Evolutionary conservation across 2,888 invertebrate genomes (phyloP), one percentile per base, ranked within the genome.

Genomic region (Hartigia nigra): DNA sequence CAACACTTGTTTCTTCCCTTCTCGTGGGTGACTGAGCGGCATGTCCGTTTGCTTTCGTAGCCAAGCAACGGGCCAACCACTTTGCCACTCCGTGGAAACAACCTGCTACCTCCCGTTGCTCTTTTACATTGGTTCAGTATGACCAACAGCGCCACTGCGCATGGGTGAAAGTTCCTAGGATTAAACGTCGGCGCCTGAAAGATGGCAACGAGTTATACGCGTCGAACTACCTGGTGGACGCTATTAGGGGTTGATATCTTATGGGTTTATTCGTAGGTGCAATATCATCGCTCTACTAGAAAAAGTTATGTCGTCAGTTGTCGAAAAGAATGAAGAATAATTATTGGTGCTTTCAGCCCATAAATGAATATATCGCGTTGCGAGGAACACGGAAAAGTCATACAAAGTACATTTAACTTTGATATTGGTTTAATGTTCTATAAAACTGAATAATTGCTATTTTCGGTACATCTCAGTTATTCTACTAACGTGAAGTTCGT

Each of bases 1-100:
- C 82, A 70, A 83, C 85, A 87, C 88, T 88, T 83, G 84, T 85
- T 84, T 80, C 77, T 55, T 75, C 74, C 81, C 84, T 81, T 82
- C 82, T 80, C 80, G 81, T 79, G 81, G 81, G 69, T 76, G 76
- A 74, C 81, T 80, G 75, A 84, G 79, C 77, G 78, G 74, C 82
- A 77, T 81, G 85, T 83, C 82, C 78, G 76, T 80, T 76, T 78
- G 76, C 70, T 72, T 75, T 77, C 39, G 83, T 82, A 77, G 76
- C 78, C 80, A 74, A 74, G 79, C 81, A 77, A 81, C 80, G 79
- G 72, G 70, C 70, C 72, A 70, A 39, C 70, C 34, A 78, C 72
- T 80, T 31, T 70, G 69, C 69, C n/a, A 74, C 55, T 23, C 35
- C 37, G 36, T n/a, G 34, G 69, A 35, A 78, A 39, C 69, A 74